These are phyloP conservation scores for Syngnathus rostellatus DNA, from an alignment of 2,797 vertebrate genomes.

Conservation along the genomic window DNA sequence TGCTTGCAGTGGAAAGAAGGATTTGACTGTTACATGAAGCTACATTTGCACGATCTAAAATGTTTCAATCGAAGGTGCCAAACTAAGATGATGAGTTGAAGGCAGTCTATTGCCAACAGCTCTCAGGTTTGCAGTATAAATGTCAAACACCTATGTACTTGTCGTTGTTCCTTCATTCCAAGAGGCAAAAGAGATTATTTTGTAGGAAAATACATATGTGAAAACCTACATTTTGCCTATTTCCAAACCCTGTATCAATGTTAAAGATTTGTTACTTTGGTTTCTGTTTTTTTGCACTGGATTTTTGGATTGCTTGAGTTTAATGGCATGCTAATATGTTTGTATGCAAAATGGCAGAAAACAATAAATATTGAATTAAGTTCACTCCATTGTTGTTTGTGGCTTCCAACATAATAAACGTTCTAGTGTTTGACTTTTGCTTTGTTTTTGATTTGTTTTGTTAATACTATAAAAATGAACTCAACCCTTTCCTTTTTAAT, in stretches of 20 bases:
- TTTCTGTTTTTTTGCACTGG: constrained; percentile 47
- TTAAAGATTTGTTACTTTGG: neutral
- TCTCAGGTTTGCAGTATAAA: neutral
- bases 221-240: neutral
- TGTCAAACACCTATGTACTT: neutral
- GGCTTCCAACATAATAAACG: neutral
- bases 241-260: neutral
- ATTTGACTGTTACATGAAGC: constrained; percentile 8
- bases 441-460: neutral
- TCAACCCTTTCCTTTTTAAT: too few relatives aligned
- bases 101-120: neutral
- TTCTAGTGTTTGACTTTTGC: neutral
- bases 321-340: constrained; percentile 29
- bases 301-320: constrained; percentile 28
- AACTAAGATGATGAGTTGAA: neutral
- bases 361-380: constrained; percentile 45
- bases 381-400: neutral
- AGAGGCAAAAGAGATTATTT: neutral
- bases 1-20: constrained; percentile 13
- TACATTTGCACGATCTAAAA: neutral
- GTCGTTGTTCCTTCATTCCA: neutral
- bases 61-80: neutral
- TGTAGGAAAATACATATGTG: neutral
- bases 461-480: neutral
- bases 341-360: constrained; percentile 34